These are phyloP conservation scores for Lucinisca nassula DNA, from an alignment of 2,888 invertebrate genomes.

Conservation along the genomic window DNA sequence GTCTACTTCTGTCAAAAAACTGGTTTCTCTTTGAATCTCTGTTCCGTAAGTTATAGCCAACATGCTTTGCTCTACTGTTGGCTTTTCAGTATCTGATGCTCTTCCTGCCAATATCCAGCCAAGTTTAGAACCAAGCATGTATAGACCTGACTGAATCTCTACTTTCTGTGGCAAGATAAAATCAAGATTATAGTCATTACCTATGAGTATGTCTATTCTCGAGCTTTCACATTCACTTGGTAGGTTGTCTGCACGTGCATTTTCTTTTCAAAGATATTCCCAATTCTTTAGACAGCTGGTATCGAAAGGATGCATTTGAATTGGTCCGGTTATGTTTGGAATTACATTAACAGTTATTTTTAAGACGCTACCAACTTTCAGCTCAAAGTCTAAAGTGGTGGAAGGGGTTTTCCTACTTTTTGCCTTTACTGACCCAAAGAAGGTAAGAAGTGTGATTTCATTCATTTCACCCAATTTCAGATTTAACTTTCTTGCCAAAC, in stretches of 20 bases:
- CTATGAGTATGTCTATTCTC: not conserved
- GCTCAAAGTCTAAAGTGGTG: not conserved
- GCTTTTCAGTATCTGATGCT: not conserved
- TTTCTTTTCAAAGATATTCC: not conserved
- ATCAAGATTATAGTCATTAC: conserved; percentile 30
- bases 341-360: conserved; percentile 7
- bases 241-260: not conserved
- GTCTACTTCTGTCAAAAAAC: not conserved
- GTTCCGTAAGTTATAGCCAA: not conserved
- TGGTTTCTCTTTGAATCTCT: not conserved
- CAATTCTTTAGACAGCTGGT: not conserved
- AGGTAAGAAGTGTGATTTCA: not conserved
- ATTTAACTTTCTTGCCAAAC: not conserved
- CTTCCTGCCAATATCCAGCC: conserved; percentile 25
- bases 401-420: not conserved
- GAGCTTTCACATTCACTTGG: conserved; percentile 10
- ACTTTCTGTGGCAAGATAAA: not conserved
- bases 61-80: not conserved
- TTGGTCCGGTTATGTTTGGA: conserved; percentile 7
- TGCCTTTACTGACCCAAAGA: conserved; percentile 1
- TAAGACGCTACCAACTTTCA: conserved; percentile 8
- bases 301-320: conserved; percentile 1
- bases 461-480: not conserved
- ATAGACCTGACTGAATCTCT: conserved; percentile 11
- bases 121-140: not conserved